Evolutionary conservation across 2,888 invertebrate genomes (phyloP).

Genomic region (Phlogophora meticulosa): DNA sequence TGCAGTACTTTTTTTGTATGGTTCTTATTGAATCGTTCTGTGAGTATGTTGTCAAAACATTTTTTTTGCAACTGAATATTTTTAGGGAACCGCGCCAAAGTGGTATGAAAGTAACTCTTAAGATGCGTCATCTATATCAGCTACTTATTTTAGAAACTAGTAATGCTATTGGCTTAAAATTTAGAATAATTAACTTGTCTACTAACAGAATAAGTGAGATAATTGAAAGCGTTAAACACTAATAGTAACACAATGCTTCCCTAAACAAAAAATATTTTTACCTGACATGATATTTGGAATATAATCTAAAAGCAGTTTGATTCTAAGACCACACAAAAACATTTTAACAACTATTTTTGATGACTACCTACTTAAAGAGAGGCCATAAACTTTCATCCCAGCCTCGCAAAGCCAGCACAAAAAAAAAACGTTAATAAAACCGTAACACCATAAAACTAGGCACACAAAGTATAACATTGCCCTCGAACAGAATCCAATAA

Average conservation of each 20-base stretch:
- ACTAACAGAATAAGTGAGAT: too few relatives aligned
- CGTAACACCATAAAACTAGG: constrained; percentile 48
- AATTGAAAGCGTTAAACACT: too few relatives aligned
- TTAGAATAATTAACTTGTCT: too few relatives aligned
- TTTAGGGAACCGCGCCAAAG: too few relatives aligned
- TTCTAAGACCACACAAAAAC: constrained; percentile 7
- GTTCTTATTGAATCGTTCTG: too few relatives aligned
- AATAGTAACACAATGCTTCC: not conserved
- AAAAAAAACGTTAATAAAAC: constrained; percentile 51
- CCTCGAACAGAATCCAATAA: constrained; percentile 58
- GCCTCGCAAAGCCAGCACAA: constrained; percentile 20
- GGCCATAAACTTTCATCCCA: constrained; percentile 38
- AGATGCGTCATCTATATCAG: too few relatives aligned
- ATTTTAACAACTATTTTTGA: constrained; percentile 53
- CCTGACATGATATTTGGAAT: not conserved
- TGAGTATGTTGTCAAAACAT: not conserved
- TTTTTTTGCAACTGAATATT: too few relatives aligned
- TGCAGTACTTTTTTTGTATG: not conserved
- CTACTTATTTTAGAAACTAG: too few relatives aligned
- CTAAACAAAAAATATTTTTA: not conserved
- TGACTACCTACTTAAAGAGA: constrained; percentile 28
- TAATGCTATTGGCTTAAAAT: too few relatives aligned
- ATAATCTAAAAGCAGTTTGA: constrained; percentile 12
- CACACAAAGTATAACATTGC: constrained; percentile 42
- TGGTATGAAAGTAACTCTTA: too few relatives aligned